Evolutionary conservation across 1,140 invertebrate species (phyloP).

Genomic region (Dreissena rostriformis): DNA sequence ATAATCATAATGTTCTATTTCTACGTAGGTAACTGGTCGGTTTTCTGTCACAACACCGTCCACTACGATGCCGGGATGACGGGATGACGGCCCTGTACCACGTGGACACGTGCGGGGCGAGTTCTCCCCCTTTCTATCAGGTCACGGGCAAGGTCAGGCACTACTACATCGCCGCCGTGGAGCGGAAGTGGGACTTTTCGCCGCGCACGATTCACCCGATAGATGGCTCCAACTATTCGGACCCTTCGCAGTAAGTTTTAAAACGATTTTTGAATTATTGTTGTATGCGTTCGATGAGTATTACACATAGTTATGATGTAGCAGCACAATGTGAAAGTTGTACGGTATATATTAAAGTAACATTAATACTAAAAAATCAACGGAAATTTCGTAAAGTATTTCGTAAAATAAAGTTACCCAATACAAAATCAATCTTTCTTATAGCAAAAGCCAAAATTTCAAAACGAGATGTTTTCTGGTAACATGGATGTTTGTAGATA

Average conservation of each 20-base stretch:
- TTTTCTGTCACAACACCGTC: conserved; percentile 60
- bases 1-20: background rate
- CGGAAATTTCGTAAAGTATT: too few relatives aligned
- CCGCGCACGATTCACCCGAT: conserved; percentile 63
- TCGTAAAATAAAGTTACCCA: too few relatives aligned
- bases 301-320: too few relatives aligned
- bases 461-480: too few relatives aligned
- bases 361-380: too few relatives aligned
- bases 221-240: conserved; percentile 50
- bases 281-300: too few relatives aligned
- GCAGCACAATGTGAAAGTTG: too few relatives aligned
- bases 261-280: too few relatives aligned
- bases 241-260: conserved; percentile 56
- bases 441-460: too few relatives aligned
- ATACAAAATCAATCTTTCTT: too few relatives aligned
- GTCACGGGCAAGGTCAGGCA: conserved; percentile 49
- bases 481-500: too few relatives aligned
- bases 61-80: conserved; percentile 58
- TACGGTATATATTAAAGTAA: too few relatives aligned
- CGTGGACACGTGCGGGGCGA: conserved; percentile 35
- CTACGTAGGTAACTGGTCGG: conserved; percentile 60
- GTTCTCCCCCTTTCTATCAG: background rate
- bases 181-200: conserved; percentile 74
- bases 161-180: conserved; percentile 74
- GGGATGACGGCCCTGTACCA: conserved; percentile 55